These are phyloP conservation scores for Serripes groenlandicus DNA, from an alignment of 2,888 invertebrate genomes.

Conservation along the genomic window DNA sequence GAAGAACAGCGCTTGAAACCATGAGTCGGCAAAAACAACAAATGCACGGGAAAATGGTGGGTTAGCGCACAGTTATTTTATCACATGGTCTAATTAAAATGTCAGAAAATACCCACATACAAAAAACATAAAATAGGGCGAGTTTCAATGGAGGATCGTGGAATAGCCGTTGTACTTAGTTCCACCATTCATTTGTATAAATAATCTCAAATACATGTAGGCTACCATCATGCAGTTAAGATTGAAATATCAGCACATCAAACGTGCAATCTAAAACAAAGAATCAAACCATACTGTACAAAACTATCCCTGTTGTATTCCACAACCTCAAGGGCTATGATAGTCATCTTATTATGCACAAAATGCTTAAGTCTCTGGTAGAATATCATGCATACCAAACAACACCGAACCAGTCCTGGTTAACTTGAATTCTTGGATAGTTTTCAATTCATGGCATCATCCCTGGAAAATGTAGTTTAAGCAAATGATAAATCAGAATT, in stretches of 20 bases:
- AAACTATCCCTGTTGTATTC: constrained; percentile 40
- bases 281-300: constrained; percentile 33
- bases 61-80: too few relatives aligned
- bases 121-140: too few relatives aligned
- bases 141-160: too few relatives aligned
- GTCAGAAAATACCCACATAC: too few relatives aligned
- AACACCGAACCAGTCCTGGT: constrained; percentile 15
- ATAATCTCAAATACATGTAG: too few relatives aligned
- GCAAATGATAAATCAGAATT: constrained; percentile 21
- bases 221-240: too few relatives aligned
- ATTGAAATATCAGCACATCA: constrained; percentile 49
- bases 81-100: too few relatives aligned
- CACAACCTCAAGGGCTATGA: constrained; percentile 44
- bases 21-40: too few relatives aligned
- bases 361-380: constrained; percentile 3
- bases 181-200: too few relatives aligned
- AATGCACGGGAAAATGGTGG: too few relatives aligned
- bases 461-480: constrained; percentile 26
- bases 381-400: constrained; percentile 7
- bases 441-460: constrained; percentile 40
- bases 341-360: constrained; percentile 45
- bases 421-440: constrained; percentile 45
- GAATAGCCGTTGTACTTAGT: too few relatives aligned
- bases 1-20: too few relatives aligned
- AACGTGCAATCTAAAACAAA: constrained; percentile 14